These are phyloP conservation scores for Aptenodytes forsteri DNA, from an alignment of 2,113 vertebrate species.

Conservation along the genomic window DNA sequence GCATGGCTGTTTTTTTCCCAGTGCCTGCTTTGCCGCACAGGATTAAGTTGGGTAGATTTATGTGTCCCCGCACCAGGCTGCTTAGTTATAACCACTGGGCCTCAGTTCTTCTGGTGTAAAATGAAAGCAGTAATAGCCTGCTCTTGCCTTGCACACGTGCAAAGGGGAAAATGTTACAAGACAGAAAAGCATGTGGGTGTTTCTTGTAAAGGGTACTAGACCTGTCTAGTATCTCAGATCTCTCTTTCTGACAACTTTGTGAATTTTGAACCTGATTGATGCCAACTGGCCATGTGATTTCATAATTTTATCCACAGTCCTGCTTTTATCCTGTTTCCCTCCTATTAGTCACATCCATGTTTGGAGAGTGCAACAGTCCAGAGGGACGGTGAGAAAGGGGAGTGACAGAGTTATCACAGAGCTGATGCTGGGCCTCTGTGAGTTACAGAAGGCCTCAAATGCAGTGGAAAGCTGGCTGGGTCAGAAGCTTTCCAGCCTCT, in stretches of 20 bases:
- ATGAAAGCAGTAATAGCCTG: neutral
- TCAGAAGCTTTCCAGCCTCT: neutral
- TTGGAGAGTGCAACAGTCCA: neutral
- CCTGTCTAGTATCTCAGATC: neutral
- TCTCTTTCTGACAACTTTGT: neutral
- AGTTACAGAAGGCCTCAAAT: neutral
- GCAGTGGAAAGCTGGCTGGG: neutral
- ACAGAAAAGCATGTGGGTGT: neutral
- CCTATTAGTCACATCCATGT: neutral
- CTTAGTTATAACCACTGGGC: neutral
- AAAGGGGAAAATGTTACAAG: neutral
- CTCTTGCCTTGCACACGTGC: neutral
- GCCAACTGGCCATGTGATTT: neutral
- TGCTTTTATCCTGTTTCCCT: neutral
- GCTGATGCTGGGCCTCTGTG: neutral
- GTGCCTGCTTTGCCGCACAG: neutral
- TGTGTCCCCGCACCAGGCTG: neutral
- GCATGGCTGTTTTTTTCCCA: neutral
- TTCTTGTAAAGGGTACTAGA: slow-evolving; percentile 9
- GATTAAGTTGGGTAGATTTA: neutral
- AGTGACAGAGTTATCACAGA: neutral
- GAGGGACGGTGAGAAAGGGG: neutral
- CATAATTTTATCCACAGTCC: neutral
- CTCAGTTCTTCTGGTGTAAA: neutral
- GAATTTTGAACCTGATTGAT: neutral